Evolutionary conservation across 2,113 vertebrate genomes (phyloP), one percentile per base, ranked within the genome.

Genomic region (Theropithecus gelada): DNA sequence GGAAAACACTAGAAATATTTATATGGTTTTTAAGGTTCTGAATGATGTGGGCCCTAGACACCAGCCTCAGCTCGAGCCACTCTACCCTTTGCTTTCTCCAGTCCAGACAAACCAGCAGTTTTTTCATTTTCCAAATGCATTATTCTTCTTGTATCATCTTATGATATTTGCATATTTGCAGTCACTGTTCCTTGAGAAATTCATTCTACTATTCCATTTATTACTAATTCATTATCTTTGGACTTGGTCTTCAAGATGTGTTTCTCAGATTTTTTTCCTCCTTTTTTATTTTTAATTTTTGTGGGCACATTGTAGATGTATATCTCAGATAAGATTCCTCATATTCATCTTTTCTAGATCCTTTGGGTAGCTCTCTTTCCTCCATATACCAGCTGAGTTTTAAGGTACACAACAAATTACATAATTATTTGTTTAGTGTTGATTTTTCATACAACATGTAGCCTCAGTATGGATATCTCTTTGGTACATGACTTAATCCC

Each of bases 401-500:
- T 72, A 4, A 40, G 3, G 83, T 70, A 78, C 76, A 45, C 57
- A 61, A 94, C 32, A 76, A 52, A 73, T 72, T 94, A 3, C 22
- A 12, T 52, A 38, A 70, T 48, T 86, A 40, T 9, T 82, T 93
- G 25, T 72, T 75, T 73, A n/a, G 12, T 90, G 59, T 57, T 90
- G 80, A 10, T 87, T 82, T 38, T 91, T 25, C 40, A 32, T 30
- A 40, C 43, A 75, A 94, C 96, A n/a, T 23, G 2, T 8, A 78
- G 14, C 4, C 25, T 96, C 4, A 38, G 0, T 40, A 0, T 76
- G 1, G 1, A 23, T 48, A 14, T 35, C 12, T 38, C 10, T 27
- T 40, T 91, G 27, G 2, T 80, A 80, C 7, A 52, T 16, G 32
- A 72, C 17, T 88, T 68, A 30, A 84, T 80, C 2, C 7, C 9